Base-by-base conservation (phyloP, 2,888 invertebrate species). In the Tinea semifulvella region DNA sequence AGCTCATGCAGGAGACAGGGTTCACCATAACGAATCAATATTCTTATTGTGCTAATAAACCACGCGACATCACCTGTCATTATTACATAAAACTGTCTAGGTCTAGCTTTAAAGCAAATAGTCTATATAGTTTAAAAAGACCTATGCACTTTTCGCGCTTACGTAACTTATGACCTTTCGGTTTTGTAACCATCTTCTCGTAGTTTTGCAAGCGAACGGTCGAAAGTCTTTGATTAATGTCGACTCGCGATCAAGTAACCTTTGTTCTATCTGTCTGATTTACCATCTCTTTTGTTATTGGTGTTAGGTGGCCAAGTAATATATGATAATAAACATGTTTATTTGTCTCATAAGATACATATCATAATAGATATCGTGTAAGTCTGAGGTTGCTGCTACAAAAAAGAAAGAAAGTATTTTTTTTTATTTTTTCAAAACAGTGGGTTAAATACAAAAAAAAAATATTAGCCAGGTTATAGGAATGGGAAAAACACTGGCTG, bases 181-280 rank as follows among this genome's bases (percentile, higher is more conserved):
- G 14, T 40, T 40, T 40, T 22, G 40, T 40, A 40, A 40, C 11
- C 20, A 40, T 40, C 40, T 40, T 40, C 40, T 6, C 3, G 16
- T 6, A n/a, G 22, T 40, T 40, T 40, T 40, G 40, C 14, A 40
- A 40, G 40, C 20, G 40, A 40, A 22, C 40, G 40, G 40, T 22
- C 40, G 20, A 22, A 40, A 36, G 36, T 36, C 36, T 36, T 22
- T 22, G 40, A 22, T 38, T 38, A 38, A 38, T 40, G 40, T 22
- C 10, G 22, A 6, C 13, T 36, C 13, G 40, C n/a, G 40, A 22
- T 20, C 40, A 38, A 36, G 38, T 40, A 40, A 40, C 40, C 40
- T 40, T 40, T 40, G 22, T 40, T 31, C 19, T 38, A 40, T 40
- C 40, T 40, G 22, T 40, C 22, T 40, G 40, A 14, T 11, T n/a